phyloP scores from a whole-genome alignment of 2,888 invertebrate species.

The Callyntrura sp. region DNA sequence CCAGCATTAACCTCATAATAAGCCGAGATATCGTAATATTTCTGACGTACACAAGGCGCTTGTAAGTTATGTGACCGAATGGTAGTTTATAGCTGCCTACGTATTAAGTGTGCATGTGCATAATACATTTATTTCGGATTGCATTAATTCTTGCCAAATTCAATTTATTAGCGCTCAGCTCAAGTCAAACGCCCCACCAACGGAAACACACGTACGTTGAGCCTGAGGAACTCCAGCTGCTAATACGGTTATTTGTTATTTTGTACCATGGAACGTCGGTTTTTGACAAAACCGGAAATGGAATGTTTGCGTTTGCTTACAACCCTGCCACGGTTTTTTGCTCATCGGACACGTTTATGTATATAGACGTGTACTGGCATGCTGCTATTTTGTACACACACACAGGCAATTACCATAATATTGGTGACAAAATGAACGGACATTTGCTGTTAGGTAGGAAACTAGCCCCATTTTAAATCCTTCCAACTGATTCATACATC shows the following conservation, averaged over 20 bases:
- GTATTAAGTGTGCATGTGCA: background rate
- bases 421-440: background rate
- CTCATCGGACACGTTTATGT: background rate
- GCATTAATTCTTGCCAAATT: conserved; percentile 61
- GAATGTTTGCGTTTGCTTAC: conserved; percentile 74
- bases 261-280: conserved; percentile 9
- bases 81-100: background rate
- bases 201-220: conserved; percentile 35
- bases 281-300: conserved; percentile 74
- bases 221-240: conserved; percentile 35
- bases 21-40: conserved; percentile 30
- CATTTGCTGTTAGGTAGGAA: background rate
- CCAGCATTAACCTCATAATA: conserved; percentile 49
- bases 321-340: conserved; percentile 45
- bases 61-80: background rate
- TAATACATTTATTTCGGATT: conserved; percentile 10
- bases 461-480: background rate
- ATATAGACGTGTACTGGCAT: background rate
- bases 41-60: background rate
- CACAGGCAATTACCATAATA: conserved; percentile 26
- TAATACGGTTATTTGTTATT: conserved; percentile 32
- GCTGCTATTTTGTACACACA: background rate
- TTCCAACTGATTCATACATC: conserved; percentile 53
- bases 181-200: conserved; percentile 7
- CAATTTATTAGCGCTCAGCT: conserved; percentile 67